Evolutionary conservation across 2,888 invertebrate genomes (phyloP), one percentile per base, ranked within the genome.

Genomic region (Esperia sulphurella): DNA sequence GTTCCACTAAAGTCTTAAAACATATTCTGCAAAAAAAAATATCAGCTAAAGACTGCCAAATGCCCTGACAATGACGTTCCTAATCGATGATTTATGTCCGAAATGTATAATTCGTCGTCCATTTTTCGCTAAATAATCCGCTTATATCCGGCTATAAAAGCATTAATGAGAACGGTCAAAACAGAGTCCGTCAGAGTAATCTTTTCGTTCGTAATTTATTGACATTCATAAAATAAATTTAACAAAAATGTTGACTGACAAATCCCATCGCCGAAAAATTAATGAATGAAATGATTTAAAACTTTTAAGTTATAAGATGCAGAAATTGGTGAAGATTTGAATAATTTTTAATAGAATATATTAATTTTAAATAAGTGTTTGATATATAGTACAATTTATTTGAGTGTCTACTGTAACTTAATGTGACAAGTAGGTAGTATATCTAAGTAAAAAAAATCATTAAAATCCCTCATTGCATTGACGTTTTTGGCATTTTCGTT

Each of bases 91-190:
- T 47, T 49, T 42, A 42, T 41, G n/a, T 33, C 13, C 30, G 43
- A 39, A 21, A n/a, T 13, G 31, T 30, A 13, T 12, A 40, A 45
- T 46, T 49, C 45, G 7, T 45, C 43, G 55, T 60, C 51, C 54
- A 54, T 60, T 55, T 60, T 55, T 46, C 28, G 57, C 49, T 48
- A 49, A 52, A 57, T 75, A 78, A 80, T 72, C 79, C 69, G 69
- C 72, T 79, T 73, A 72, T 48, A 72, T 48, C 52, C 49, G 57
- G 55, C 59, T 61, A 58, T 64, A 69, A 73, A 61, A 63, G 67
- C 65, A 68, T 70, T 75, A 78, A 73, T 75, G 64, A 62, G 68
- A 64, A 57, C 69, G 65, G 76, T 83, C 83, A 82, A 75, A 80
- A 83, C 80, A 81, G 51, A 62, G 65, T 52, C 56, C 50, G 57